Base-by-base conservation (phyloP, 1,140 invertebrate species). In the Eupeodes corollae region DNA sequence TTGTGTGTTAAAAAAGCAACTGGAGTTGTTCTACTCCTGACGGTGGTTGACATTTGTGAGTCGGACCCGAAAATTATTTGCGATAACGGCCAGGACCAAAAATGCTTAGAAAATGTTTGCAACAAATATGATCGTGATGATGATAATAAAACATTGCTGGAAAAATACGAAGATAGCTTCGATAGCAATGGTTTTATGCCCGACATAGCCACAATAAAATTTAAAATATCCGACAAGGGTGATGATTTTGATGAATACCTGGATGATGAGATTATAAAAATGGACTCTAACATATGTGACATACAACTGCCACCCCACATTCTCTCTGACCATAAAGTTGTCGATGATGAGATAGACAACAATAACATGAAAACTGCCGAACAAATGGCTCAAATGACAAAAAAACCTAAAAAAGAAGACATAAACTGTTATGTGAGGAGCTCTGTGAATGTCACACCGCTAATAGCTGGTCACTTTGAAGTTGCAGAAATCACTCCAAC, bases 171-270 rank as follows among this genome's bases (percentile, higher is more conserved):
- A 5, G 62, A 65, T 41, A 60, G 62, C 5, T 65, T 65, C 41
- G 62, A 65, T 43, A 65, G 62, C 44, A 65, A 59, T 15, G 62
- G 62, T 6, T 65, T 65, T 45, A 60, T 64, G 1, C 58, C 59
- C 11, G 62, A 60, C 1, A 32, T 65, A 6, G 55, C 61, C 13
- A 26, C 42, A 16, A 47, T 44, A 5, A 50, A 26, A 26, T 26
- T 42, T 10, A 59, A 59, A 18, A 55, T 47, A 15, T 48, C 52
- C 12, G 60, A 57, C 38, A 61, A 62, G 39, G 49, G 53, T 3
- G 62, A 59, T 2, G 57, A 15, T 41, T 15, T 15, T 47, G 50
- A 51, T 49, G 41, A 33, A 19, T 44, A 54, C 5, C 40, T 66
- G 2, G 59, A 66, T 8, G 57, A 56, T 38, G 51, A 52, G 34